Percentiles rank a stretch among this genome's conserved stretches.
Conservation (phyloP, 2,113 vertebrate genomes). For the Bos taurus region ARS-UCD2.0 NC_037352.1:15779001-15779500, state of each 20-base stretch:
- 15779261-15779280: fast-evolving
- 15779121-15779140: constrained; percentile 54
- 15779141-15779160: background rate
- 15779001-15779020: constrained; percentile 47
- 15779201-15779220: background rate
- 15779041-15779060: constrained; percentile 41
- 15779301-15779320: background rate
- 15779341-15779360: no score
- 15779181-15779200: background rate
- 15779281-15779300: fast-evolving
- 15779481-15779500: background rate
- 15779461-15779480: background rate
- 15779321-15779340: fast-evolving
- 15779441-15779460: background rate
- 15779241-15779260: fast-evolving
- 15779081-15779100: constrained; percentile 19
- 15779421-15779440: background rate
- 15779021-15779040: constrained; percentile 75
- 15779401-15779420: fast-evolving
- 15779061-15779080: constrained; percentile 59
- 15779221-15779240: background rate
- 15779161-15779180: background rate
- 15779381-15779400: background rate
- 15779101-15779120: constrained; percentile 67
- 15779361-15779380: fast-evolving